A percentile compares a stretch with the other conserved stretches of the same genome.
Conservation (phyloP, 2,797 vertebrate genomes). For the Takifugu ocellatus region DNA sequence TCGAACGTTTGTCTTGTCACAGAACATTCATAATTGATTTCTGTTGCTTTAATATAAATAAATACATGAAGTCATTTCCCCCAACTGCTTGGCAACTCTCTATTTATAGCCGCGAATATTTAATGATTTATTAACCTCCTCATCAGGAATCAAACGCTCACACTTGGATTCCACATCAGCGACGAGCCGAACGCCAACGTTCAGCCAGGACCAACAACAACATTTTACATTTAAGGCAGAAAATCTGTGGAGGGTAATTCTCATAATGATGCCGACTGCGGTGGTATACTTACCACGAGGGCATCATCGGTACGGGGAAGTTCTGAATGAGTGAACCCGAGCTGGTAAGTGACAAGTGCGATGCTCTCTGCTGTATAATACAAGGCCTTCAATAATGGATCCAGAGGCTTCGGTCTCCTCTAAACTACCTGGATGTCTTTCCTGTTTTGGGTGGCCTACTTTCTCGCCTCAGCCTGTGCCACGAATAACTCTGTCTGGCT, state of each 20-base stretch:
- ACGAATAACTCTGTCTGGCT: conserved; percentile 60
- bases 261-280: conserved; percentile 62
- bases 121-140: conserved; percentile 73
- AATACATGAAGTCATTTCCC: conserved; percentile 71
- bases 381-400: conserved; percentile 57
- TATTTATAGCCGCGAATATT: conserved; percentile 62
- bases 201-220: conserved; percentile 37
- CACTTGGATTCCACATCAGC: conserved; percentile 61
- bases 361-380: conserved; percentile 49
- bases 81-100: conserved; percentile 69
- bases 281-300: conserved; percentile 52
- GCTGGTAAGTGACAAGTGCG: conserved; percentile 60
- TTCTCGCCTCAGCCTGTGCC: conserved; percentile 42
- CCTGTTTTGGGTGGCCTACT: conserved; percentile 67
- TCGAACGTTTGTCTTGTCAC: conserved; percentile 65
- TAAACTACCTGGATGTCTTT: conserved; percentile 62
- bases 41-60: conserved; percentile 76
- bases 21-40: conserved; percentile 70
- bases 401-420: conserved; percentile 50
- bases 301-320: conserved; percentile 51
- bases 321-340: conserved; percentile 53
- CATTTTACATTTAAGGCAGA: conserved; percentile 44
- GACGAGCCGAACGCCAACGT: conserved; percentile 51
- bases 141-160: conserved; percentile 64
- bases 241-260: conserved; percentile 54